Evolutionary conservation across 2,113 vertebrate species (phyloP).

Genomic region (Scolopax mira): DNA sequence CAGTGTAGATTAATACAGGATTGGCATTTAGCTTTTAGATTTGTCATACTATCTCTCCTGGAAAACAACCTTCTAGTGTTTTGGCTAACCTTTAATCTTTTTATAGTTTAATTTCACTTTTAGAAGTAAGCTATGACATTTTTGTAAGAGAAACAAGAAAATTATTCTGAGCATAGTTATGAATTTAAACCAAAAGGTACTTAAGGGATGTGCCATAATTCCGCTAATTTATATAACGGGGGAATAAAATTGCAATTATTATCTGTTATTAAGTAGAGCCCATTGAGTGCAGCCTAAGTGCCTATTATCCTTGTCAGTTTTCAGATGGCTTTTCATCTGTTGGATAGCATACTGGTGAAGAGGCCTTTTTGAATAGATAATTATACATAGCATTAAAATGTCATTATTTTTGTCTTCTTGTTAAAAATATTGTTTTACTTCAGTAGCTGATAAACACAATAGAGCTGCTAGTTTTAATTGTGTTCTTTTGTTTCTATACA

Average conservation of each 20-base stretch:
- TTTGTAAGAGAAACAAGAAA: conserved; percentile 2
- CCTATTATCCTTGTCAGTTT: neutral
- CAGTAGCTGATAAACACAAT: conserved; percentile 3
- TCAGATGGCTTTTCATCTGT: neutral
- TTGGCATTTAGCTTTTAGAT: neutral
- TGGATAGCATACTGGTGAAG: neutral
- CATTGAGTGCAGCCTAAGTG: neutral
- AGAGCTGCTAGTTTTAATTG: neutral
- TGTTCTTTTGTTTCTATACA: neutral
- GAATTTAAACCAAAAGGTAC: neutral
- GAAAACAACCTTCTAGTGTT: neutral
- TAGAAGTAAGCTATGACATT: neutral
- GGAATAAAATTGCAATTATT: conserved; percentile 11
- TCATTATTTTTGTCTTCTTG: neutral
- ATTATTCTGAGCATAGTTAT: conserved; percentile 2
- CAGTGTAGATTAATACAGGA: neutral
- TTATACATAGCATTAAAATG: neutral
- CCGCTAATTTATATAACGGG: neutral
- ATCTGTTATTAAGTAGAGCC: neutral
- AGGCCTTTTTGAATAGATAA: neutral
- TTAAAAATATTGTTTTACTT: conserved; percentile 10
- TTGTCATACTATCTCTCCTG: neutral
- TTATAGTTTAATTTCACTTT: neutral
- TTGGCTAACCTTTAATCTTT: neutral
- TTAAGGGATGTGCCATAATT: neutral